These are phyloP conservation scores for Callospermophilus lateralis DNA, from an alignment of 2,113 vertebrate genomes.

Conservation along the genomic window DNA sequence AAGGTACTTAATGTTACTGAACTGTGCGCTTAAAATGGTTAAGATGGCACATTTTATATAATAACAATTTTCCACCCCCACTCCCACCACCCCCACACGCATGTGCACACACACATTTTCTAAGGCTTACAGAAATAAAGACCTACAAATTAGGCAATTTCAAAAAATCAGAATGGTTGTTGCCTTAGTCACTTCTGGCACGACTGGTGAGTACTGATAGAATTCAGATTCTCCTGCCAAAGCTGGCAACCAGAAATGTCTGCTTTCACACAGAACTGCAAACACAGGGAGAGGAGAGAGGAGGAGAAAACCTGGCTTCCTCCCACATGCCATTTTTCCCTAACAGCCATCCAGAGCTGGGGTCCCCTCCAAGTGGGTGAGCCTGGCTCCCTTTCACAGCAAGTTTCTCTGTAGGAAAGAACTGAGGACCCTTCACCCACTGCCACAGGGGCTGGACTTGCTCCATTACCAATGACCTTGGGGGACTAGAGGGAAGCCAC, in stretches of 20 bases:
- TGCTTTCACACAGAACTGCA: background rate
- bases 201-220: accelerated
- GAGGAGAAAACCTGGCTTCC: background rate
- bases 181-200: background rate
- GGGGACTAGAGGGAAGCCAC: accelerated
- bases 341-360: accelerated
- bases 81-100: background rate
- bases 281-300: accelerated
- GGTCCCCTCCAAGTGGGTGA: background rate
- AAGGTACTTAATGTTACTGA: background rate
- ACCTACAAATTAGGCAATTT: background rate
- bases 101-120: background rate
- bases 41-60: background rate
- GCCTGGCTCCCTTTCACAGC: accelerated
- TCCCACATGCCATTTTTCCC: background rate
- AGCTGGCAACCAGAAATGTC: background rate
- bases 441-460: too few species aligned
- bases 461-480: accelerated
- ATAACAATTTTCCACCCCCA: background rate
- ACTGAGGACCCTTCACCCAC: background rate
- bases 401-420: background rate
- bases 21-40: background rate
- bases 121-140: background rate
- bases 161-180: background rate
- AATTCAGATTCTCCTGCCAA: background rate